These are phyloP conservation scores for Lutraria rhynchaena DNA, from an alignment of 1,140 invertebrate species.

Conservation along the genomic window DNA sequence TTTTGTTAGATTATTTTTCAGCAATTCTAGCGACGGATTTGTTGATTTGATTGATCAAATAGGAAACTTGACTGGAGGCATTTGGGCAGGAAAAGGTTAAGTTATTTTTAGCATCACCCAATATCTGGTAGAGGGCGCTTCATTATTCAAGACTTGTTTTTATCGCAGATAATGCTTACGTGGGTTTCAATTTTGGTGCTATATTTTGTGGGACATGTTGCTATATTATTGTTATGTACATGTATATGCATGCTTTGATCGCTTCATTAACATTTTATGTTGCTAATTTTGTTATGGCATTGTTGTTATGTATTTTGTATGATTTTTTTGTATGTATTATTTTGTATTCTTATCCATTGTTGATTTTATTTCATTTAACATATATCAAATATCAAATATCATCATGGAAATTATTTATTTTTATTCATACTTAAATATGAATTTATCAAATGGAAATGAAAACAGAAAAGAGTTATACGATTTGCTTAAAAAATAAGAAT, in stretches of 20 bases:
- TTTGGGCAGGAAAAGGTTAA: constrained; percentile 50
- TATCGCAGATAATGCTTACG: constrained; percentile 10
- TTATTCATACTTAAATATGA: no score
- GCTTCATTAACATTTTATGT: neutral
- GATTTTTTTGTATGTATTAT: no score
- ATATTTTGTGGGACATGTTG: neutral
- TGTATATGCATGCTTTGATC: constrained; percentile 36
- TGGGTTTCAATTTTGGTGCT: constrained; percentile 12
- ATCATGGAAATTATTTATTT: no score
- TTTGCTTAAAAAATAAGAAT: no score
- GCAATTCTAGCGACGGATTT: constrained; percentile 18
- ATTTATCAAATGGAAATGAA: no score
- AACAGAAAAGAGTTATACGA: no score
- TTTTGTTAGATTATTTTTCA: constrained; percentile 37
- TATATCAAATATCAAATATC: no score
- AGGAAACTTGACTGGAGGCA: constrained; percentile 18
- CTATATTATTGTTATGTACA: neutral
- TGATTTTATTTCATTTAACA: no score
- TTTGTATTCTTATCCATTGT: no score
- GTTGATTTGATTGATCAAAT: constrained; percentile 11
- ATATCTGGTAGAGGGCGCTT: constrained; percentile 24
- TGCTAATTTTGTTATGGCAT: no score
- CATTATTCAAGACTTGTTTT: constrained; percentile 3
- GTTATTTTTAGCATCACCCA: constrained; percentile 40
- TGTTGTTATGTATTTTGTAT: no score